Evolutionary conservation across 1,140 invertebrate genomes (phyloP).

Genomic region (Ceratina calcarata): DNA sequence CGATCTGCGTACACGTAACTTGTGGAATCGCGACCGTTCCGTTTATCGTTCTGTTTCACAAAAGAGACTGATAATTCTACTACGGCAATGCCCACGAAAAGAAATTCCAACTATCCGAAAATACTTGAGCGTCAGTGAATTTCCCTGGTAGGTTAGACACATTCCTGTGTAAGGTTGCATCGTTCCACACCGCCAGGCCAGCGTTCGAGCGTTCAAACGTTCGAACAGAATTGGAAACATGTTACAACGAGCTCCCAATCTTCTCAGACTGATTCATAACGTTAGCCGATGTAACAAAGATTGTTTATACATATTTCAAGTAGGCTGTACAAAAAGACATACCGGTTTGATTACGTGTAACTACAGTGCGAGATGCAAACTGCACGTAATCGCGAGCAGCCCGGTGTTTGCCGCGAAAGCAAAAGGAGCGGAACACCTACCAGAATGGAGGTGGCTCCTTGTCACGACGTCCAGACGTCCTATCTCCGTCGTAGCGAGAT

Average conservation of each 20-base stretch:
- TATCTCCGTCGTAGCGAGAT: conserved; percentile 57
- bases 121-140: no score
- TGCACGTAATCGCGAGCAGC: conserved; percentile 58
- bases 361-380: conserved; percentile 54
- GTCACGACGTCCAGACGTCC: conserved; percentile 49
- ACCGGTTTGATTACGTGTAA: conserved; percentile 70
- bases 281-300: conserved; percentile 61
- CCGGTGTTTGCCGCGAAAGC: conserved; percentile 55
- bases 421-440: conserved; percentile 53
- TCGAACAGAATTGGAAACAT: conserved; percentile 56
- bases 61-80: no score
- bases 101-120: no score
- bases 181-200: neutral
- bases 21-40: no score
- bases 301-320: conserved; percentile 68
- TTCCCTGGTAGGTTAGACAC: conserved; percentile 39
- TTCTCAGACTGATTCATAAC: conserved; percentile 69
- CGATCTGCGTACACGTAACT: no score
- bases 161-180: neutral
- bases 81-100: no score
- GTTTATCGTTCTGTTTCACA: no score
- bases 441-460: conserved; percentile 56
- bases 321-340: conserved; percentile 66
- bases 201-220: no score
- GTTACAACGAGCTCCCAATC: conserved; percentile 72